Base-by-base conservation (phyloP, 2,113 vertebrate genomes). In the Phoxinus phoxinus region DNA sequence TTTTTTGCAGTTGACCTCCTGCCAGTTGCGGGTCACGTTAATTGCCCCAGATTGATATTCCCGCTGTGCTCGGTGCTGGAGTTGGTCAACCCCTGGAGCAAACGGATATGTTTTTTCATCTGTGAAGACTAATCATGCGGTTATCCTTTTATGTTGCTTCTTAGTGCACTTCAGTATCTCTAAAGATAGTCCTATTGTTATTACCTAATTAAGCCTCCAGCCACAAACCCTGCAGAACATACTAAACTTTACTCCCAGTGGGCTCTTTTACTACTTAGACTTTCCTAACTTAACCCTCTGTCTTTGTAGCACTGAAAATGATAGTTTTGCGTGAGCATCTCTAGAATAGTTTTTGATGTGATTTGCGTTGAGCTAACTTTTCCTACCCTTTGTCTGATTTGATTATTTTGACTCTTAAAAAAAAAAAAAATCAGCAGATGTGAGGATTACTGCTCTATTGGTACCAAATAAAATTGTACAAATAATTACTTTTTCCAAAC, bases 161-260 rank as follows among this genome's bases (percentile, higher is more conserved):
- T 75, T 46, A 67, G 30, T 78, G 84, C 72, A 11, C 56, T 71
- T 85, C 53, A 72, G 46, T n/a, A 71, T 78, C 37, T 85, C 21
- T 86, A 65, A 86, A 82, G 44, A 82, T 75, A 51, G 56, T 67
- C 69, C 79, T 67, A 76, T 86, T 86, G 85, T 82, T 82, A 82
- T 86, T 86, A 74, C 58, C 73, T 51, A 76, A 75, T 82, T 82
- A 86, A 76, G 61, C 69, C 71, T 86, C 46, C 44, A 72, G 69
- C 44, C 44, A 65, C 71, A 77, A 41, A 56, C 61, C 69, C n/a
- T 6, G 46, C n/a, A 30, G 58, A 81, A 30, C 32, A 48, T 12
- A 23, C n/a, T 79, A 25, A 85, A 88, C 79, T 83, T 44, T 25
- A 46, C 44, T 83, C 30, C 17, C 48, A 51, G 51, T 25, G 44